Evolutionary conservation across 2,113 vertebrate species (phyloP), one percentile per base, ranked within the genome.

Genomic region (Pterophyllum scalare): DNA sequence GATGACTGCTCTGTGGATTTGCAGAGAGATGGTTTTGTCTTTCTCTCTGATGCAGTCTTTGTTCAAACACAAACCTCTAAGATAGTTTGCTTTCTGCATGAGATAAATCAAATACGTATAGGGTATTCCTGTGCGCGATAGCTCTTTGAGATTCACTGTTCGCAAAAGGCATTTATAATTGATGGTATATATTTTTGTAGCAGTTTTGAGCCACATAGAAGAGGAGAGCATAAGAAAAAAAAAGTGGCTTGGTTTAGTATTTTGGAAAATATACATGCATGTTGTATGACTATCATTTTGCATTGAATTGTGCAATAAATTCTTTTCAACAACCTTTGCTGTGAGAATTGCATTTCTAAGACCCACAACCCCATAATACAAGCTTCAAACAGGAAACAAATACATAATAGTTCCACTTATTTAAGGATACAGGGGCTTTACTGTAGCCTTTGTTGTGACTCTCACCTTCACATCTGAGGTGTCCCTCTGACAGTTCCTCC

Each of bases 401-500:
- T n/a, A 49, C 15, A 38, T 64, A 54, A 28, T 2, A 22, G 4
- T 59, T 70, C 5, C 5, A 70, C 17, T 58, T 74, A 3, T 24
- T 46, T 35, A 24, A 35, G 38, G n/a, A 15, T 8, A 76, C 2
- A 14, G 33, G 20, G 2, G 26, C 26, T 40, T 2, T 9, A 56
- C 15, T 52, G 7, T 10, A 56, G 52, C 4, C 17, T 72, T 58
- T 43, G 3, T 59, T 64, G 46, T 38, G 13, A 33, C 31, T 54
- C 93, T 94, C 94, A 99, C 98, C 97, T 99, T 99, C 19, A 99
- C 97, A 83, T 99, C 98, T 1, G 98, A 97, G 20, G 98, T 98
- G 91, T 99, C 98, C 88, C 98, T 97, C 94, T 99, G 98, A 92
- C 98, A 97, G 84, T 97, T 98, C 93, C 98, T 97, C 98, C 98